phyloP scores from a whole-genome alignment of 2,797 vertebrate genomes.

The Hypotaenidia okinawae region DNA sequence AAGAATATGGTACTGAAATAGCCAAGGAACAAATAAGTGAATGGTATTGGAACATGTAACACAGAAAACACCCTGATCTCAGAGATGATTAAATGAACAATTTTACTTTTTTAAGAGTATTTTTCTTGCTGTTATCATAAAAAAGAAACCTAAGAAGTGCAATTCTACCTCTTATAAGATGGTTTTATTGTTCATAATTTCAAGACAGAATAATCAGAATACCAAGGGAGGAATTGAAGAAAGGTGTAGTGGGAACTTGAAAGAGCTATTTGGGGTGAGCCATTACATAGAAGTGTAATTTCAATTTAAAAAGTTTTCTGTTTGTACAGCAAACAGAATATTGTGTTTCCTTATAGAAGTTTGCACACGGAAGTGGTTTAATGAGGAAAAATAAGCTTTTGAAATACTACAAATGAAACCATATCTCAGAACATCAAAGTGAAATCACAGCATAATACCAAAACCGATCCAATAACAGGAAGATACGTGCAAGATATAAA shows the following conservation, averaged over 20 bases:
- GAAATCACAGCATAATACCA: background rate
- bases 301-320: background rate
- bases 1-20: background rate
- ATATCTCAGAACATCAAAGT: background rate
- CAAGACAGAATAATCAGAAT: constrained; percentile 45
- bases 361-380: background rate
- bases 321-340: background rate
- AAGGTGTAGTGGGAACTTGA: background rate
- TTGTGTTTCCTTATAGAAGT: background rate
- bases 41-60: background rate
- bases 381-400: background rate
- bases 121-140: constrained; percentile 19
- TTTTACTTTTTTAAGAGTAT: background rate
- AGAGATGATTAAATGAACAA: background rate
- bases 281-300: background rate
- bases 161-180: background rate
- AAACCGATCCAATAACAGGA: background rate
- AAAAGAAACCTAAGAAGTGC: background rate
- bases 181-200: constrained; percentile 53
- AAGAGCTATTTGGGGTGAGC: background rate
- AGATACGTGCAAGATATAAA: background rate
- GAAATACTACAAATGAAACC: background rate
- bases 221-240: background rate
- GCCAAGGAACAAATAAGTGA: background rate
- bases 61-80: background rate